Evolutionary conservation across 2,888 invertebrate species (phyloP), one percentile per base, ranked within the genome.

Genomic region (Nemotelus pantherinus): DNA sequence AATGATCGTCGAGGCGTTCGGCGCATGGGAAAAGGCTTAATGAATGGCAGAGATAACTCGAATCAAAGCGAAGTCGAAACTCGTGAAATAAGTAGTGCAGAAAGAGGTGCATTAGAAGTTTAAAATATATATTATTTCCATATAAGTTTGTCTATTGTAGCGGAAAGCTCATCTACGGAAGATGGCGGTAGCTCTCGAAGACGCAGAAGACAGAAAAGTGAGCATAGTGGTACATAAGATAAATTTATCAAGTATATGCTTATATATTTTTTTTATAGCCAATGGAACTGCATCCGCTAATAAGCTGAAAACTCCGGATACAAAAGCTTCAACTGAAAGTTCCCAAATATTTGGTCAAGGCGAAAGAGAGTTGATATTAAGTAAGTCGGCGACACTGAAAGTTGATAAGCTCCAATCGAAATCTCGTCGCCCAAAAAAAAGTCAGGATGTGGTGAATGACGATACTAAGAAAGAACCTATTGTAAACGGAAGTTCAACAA

Each of bases 101-200:
- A 87, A 82, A 84, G 87, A 82, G 87, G 87, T 86, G 82, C 81
- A 80, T 80, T 5, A 7, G 6, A 5, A 9, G 9, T 50, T 25
- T 50, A 9, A 50, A 7, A 9, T 5, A 9, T 41, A 7, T 5
- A 63, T 39, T 9, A 47, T 2, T 45, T n/a, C 7, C 2, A 10
- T 10, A 60, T 41, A 45, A 60, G n/a, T 60, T 3, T 45, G 2
- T 10, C 43, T 50, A 48, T 75, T 63, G 48, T 79, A 87, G 87
- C 87, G 81, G 87, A 87, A 83, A 87, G 87, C 81, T 87, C 87
- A 74, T 87, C 87, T 55, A 86, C 84, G 80, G 87, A 87, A 81
- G 86, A 85, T 78, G 79, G 77, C n/a, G 71, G 67, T 63, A 86
- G 84, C 81, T 84, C 85, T 80, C 81, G 86, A 81, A 83, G 87